phyloP scores from a whole-genome alignment of 2,797 vertebrate genomes.

The Adelosebastes latens region DNA sequence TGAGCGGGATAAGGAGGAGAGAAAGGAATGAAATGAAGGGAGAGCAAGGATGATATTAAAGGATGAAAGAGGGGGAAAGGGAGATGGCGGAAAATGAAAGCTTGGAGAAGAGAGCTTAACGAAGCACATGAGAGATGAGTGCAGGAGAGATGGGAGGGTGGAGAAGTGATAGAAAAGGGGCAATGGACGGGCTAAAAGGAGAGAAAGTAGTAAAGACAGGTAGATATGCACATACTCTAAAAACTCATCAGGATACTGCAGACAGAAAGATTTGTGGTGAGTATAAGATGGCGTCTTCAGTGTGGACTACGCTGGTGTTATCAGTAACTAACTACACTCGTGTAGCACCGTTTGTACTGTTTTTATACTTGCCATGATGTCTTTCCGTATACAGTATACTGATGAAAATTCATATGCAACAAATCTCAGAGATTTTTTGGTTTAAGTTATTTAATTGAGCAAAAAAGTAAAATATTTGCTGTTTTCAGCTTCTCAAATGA shows the following conservation, averaged over 20 bases:
- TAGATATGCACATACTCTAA: background rate
- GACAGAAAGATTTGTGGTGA: background rate
- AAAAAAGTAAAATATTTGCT: too few species aligned
- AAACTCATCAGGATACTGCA: background rate
- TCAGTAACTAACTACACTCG: background rate
- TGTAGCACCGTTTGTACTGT: background rate
- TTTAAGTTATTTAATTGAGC: background rate
- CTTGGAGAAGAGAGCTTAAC: background rate
- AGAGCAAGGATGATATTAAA: slow-evolving; percentile 25
- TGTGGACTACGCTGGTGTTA: background rate
- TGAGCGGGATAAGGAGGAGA: slow-evolving; percentile 45
- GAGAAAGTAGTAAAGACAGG: background rate
- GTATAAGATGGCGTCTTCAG: background rate
- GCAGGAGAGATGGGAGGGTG: background rate
- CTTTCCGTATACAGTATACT: background rate
- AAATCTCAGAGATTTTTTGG: background rate
- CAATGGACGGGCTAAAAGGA: background rate
- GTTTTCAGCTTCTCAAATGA: background rate
- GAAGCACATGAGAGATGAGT: background rate
- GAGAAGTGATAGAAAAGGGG: background rate
- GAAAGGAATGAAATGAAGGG: slow-evolving; percentile 24
- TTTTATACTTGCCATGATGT: background rate
- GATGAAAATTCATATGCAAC: background rate
- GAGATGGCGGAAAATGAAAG: slow-evolving; percentile 3
- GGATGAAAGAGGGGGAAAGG: background rate